These are phyloP conservation scores for Portevinia maculata DNA, from an alignment of 2,888 invertebrate genomes.

Conservation along the genomic window DNA sequence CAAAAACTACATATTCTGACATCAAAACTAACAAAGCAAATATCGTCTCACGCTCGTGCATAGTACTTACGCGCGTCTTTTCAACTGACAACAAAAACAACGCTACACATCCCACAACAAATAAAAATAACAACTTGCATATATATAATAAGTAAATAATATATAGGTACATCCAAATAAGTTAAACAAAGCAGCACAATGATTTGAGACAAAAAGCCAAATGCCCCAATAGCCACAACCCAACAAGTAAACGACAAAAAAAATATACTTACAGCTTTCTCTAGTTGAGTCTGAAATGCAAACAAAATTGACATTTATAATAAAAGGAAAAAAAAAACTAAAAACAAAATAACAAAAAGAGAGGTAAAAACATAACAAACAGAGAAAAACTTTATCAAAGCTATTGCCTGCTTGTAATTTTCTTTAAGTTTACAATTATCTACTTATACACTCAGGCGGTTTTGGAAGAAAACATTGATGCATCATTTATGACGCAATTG, in stretches of 20 bases:
- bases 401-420: neutral
- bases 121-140: no score
- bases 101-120: no score
- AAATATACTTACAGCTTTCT: constrained; percentile 76
- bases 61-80: no score
- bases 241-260: constrained; percentile 19
- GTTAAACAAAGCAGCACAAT: no score
- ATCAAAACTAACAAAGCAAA: no score
- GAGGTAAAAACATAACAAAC: neutral
- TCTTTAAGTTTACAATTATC: neutral
- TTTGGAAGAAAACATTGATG: neutral
- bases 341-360: constrained; percentile 23
- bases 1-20: no score
- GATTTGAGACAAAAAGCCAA: no score
- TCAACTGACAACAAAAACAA: no score
- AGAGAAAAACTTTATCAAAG: constrained; percentile 7
- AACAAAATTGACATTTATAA: constrained; percentile 64
- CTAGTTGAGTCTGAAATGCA: constrained; percentile 76
- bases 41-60: no score
- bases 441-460: constrained; percentile 14
- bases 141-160: no score
- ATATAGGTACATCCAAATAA: no score
- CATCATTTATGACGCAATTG: constrained; percentile 32
- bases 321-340: constrained; percentile 35
- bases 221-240: neutral